phyloP scores from a whole-genome alignment of 92 coral and sea anemone genomes.

The Paragorgia papillata region DNA sequence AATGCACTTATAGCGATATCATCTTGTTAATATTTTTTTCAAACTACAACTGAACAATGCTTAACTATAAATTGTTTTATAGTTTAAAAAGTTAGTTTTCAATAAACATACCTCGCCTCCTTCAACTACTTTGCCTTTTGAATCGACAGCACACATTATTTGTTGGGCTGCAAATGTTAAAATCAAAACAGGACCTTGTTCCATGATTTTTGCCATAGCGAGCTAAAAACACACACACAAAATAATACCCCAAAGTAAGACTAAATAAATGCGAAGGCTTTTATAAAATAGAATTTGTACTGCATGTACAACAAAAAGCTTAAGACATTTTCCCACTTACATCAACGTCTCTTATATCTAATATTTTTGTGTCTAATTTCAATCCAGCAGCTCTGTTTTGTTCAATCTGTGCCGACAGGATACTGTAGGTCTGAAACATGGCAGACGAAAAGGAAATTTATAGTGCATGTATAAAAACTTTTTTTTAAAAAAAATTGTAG shows the following conservation, averaged over 20 bases:
- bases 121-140: conserved; percentile 83
- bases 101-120: conserved; percentile 98
- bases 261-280: too few relatives aligned
- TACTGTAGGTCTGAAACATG: conserved; percentile 87
- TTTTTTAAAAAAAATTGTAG: background rate
- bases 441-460: background rate
- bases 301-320: background rate
- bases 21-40: too few relatives aligned
- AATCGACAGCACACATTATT: conserved; percentile 78
- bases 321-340: conserved; percentile 49
- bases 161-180: conserved; percentile 94
- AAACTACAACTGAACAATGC: too few relatives aligned
- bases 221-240: conserved; percentile 63
- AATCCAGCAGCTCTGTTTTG: conserved; percentile 90
- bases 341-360: conserved; percentile 96
- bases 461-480: background rate
- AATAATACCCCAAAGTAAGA: too few relatives aligned
- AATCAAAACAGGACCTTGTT: conserved; percentile 95
- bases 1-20: too few relatives aligned
- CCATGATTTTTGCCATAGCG: conserved; percentile 98
- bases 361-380: conserved; percentile 78
- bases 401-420: conserved; percentile 93
- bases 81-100: too few relatives aligned
- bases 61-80: too few relatives aligned
- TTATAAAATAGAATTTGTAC: too few relatives aligned